Base-by-base conservation (phyloP, 2,888 invertebrate species). In the Catonia carolina region DNA sequence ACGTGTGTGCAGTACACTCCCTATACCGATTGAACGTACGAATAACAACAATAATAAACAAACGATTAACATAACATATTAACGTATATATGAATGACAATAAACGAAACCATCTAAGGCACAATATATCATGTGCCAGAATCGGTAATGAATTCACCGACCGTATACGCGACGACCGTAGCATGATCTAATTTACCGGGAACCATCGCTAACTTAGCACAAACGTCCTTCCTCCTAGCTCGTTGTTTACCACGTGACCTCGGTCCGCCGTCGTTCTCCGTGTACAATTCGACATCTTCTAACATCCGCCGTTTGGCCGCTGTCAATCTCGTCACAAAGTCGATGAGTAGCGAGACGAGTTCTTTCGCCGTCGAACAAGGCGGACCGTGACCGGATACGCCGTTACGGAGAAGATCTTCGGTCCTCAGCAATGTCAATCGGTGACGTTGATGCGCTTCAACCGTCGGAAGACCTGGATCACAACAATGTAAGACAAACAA, bases 131-230 rank as follows among this genome's bases (percentile, higher is more conserved):
- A 27, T 27, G 27, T 27, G 4, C 27, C 27, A 6, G 45, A n/a
- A 2, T 45, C 20, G 5, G 45, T 17, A 27, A 41, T 22, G 10
- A 45, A 18, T n/a, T 45, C 45, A 18, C 85, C 85, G 35, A 89
- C 85, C 62, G 84, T 83, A 69, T 84, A 89, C 1, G 90, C 90
- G 49, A 88, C 85, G 17, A 89, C 84, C 3, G 87, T 86, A 18
- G 92, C 92, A 72, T 92, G 92, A 72, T 93, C 92, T 63, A 93
- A 74, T 72, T 93, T 93, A 1, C 92, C 92, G 0, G 92, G 90
- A 65, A 92, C 81, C 72, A 83, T 81, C 17, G 81, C 78, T 66
- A 87, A 81, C 69, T 85, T 85, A 61, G 88, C 85, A 61, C 89
- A 78, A 53, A 88, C 81, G 64, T 79, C 78, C 65, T 83, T 81